Percentiles rank a stretch among this genome's conserved stretches.
These are phyloP conservation scores for Drosophila imparisetae DNA, from an alignment of 2,888 invertebrate species.

Conservation along the genomic window DNA sequence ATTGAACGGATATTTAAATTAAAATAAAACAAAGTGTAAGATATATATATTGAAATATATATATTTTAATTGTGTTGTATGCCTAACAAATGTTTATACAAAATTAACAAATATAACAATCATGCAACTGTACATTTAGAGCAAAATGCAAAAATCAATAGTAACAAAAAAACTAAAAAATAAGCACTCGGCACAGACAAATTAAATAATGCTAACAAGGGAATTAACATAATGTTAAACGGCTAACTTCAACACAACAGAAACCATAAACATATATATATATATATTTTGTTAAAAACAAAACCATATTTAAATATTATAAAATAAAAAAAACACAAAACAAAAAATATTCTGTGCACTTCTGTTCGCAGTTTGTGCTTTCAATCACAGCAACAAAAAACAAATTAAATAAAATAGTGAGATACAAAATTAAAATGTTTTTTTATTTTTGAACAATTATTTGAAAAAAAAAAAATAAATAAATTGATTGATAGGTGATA, in stretches of 20 bases:
- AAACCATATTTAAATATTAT: conserved; percentile 27
- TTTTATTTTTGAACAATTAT: conserved; percentile 3
- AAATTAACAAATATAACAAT: conserved; percentile 46
- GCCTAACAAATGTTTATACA: conserved; percentile 48
- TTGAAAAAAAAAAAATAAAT: no score
- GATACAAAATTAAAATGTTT: conserved; percentile 16
- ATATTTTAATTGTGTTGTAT: conserved; percentile 58
- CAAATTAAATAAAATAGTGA: conserved; percentile 59
- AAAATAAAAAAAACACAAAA: conserved; percentile 15
- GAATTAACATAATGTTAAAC: conserved; percentile 29
- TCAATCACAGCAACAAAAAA: conserved; percentile 44
- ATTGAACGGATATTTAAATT: conserved; percentile 43
- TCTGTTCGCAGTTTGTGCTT: conserved; percentile 67
- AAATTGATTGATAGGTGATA: rapidly evolving
- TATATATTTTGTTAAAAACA: conserved; percentile 59
- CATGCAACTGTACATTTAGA: conserved; percentile 38
- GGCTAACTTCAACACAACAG: conserved; percentile 21
- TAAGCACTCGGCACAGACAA: conserved; percentile 34
- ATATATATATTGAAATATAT: conserved; percentile 46
- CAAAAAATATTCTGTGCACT: conserved; percentile 59
- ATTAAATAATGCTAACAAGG: conserved; percentile 48
- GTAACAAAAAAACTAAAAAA: conserved; percentile 31
- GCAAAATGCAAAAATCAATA: conserved; percentile 42
- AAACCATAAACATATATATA: conserved; percentile 11
- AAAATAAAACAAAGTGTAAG: conserved; percentile 52